A percentile compares a stretch with the other conserved stretches of the same genome.
These are phyloP conservation scores for Cetoscarus ocellatus DNA, from an alignment of 2,797 vertebrate genomes.

Conservation along the genomic window DNA sequence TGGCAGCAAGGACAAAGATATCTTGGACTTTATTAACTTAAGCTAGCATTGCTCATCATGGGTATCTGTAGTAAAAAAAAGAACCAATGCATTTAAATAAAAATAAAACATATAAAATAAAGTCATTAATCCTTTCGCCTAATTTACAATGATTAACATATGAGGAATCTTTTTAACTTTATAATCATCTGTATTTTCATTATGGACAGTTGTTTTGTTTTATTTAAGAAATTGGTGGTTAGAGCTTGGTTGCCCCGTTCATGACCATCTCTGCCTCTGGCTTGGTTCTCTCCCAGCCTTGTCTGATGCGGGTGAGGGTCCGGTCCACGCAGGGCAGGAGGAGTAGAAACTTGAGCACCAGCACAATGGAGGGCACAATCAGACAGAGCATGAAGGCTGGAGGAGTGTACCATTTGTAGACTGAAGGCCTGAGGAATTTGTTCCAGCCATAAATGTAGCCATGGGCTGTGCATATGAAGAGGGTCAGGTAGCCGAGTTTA, in stretches of 20 bases:
- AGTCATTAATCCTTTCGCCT: neutral
- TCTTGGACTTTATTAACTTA: neutral
- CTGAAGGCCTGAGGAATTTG: conserved; percentile 79
- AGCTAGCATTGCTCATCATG: too few relatives aligned
- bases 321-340: conserved; percentile 90
- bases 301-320: conserved; percentile 86
- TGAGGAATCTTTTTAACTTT: neutral
- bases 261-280: conserved; percentile 20
- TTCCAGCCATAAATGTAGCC: conserved; percentile 88
- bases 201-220: neutral
- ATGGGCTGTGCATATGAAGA: conserved; percentile 90
- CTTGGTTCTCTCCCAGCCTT: conserved; percentile 89
- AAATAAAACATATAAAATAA: neutral
- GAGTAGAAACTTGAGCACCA: conserved; percentile 89
- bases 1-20: conserved; percentile 8
- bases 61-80: too few relatives aligned
- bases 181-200: neutral
- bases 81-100: too few relatives aligned
- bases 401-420: conserved; percentile 90
- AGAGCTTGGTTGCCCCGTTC: conserved; percentile 48
- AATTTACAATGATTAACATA: conserved; percentile 1
- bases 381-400: conserved; percentile 86
- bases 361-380: conserved; percentile 86
- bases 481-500: conserved; percentile 91
- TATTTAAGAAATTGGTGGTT: conserved; percentile 6